phyloP scores from a whole-genome alignment of 2,113 vertebrate genomes.

The Hemiscyllium ocellatum region DNA sequence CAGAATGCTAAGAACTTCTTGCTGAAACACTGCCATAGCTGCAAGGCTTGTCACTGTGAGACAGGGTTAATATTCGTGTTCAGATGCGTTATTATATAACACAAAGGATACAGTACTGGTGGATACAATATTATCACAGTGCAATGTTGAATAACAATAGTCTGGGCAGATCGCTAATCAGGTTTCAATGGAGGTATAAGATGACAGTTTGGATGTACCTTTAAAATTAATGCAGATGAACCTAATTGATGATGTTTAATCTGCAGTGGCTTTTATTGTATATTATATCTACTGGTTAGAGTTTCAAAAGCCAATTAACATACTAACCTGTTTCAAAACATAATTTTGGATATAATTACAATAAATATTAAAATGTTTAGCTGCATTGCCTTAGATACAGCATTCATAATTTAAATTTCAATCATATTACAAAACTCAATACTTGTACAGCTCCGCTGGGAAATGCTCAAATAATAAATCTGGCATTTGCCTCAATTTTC shows the following conservation, averaged over 20 bases:
- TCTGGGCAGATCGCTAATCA: neutral
- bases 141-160: neutral
- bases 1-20: neutral
- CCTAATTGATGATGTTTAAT: neutral
- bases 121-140: neutral
- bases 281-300: neutral
- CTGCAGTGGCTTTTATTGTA: neutral
- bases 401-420: constrained; percentile 7
- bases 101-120: neutral
- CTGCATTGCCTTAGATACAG: neutral
- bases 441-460: neutral
- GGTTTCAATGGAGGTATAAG: neutral
- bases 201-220: neutral
- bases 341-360: neutral
- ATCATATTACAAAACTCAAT: neutral
- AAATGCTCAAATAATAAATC: neutral
- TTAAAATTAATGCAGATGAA: neutral
- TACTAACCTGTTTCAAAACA: constrained; percentile 1
- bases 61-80: too few species aligned
- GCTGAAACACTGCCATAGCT: neutral
- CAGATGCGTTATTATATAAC: neutral
- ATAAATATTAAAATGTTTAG: neutral
- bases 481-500: neutral
- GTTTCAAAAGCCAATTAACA: constrained; percentile 10
- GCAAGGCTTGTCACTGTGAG: neutral